Evolutionary conservation across 2,113 vertebrate genomes (phyloP).

Genomic region (Turdus rufiventris): DNA sequence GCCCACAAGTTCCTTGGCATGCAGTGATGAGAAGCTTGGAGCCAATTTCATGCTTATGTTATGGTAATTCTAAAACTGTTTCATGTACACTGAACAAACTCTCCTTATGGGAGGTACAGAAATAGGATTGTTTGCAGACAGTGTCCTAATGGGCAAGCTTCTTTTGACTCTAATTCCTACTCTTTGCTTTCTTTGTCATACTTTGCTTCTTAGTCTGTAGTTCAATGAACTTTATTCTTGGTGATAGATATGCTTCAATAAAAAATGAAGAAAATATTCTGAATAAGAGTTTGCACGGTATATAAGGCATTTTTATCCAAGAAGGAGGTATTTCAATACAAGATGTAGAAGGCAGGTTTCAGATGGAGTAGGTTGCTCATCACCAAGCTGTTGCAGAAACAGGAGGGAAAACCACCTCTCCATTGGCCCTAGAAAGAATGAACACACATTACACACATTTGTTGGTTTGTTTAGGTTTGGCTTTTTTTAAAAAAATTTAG

Average conservation of each 20-base stretch:
- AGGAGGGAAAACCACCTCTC: not conserved
- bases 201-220: not conserved
- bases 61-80: not conserved
- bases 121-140: not conserved
- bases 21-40: not conserved
- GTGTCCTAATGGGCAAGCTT: accelerated
- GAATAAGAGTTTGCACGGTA: not conserved
- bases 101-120: not conserved
- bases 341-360: not conserved
- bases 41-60: not conserved
- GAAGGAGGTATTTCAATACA: not conserved
- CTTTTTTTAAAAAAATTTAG: not conserved
- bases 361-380: not conserved
- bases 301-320: not conserved
- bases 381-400: not conserved
- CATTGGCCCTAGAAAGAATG: not conserved
- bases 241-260: not conserved
- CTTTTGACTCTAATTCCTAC: not conserved
- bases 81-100: not conserved
- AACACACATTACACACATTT: not conserved
- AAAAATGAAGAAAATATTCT: not conserved
- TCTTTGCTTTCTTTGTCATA: not conserved
- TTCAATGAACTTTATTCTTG: not conserved
- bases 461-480: not conserved
- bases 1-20: not conserved